Evolutionary conservation across 2,797 vertebrate genomes (phyloP), one percentile per base, ranked within the genome.

Genomic region (Leptoclinus maculatus): DNA sequence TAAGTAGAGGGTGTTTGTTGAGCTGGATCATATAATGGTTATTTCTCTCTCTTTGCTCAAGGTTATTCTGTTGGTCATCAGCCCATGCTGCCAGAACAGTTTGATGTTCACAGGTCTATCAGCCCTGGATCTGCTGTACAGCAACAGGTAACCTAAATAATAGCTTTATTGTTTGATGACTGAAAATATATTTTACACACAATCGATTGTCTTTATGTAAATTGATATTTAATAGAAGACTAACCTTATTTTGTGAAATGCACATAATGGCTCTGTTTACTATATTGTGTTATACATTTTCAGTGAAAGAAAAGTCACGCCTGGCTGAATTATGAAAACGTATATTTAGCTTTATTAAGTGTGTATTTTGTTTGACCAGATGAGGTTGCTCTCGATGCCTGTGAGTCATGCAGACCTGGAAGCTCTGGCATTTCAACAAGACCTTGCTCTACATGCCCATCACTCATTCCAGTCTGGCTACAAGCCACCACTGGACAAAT

Each of bases 331-430:
- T 12, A 53, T 53, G 49, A 25, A 13, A 49, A 53, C n/a, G 2
- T 53, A 23, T 23, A 51, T 51, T 60, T 38, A 10, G 0, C 1
- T n/a, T 36, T 19, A 59, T 59, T 32, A 58, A 21, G 32, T 88
- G 2, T 58, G 0, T 65, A 1, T 71, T 63, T 10, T 56, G 19
- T 77, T 79, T 80, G 39, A 83, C 51, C 88, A 99, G 97, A 96
- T 99, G 93, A 97, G 95, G 90, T 93, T 90, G 0, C 89, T 97
- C 39, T 90, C 94, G 7, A 89, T 98, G 85, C 96, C 97, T 62
- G 85, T 97, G 68, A 97, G 96, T 71, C 97, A 97, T 8, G 95
- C 95, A 14, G 96, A 96, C 1, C 80, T 99, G 74, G 97, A 99
- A 82, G 96, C 96, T 1, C 90, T 98, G 71, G 88, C 95, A 0